Percentiles rank a stretch among this genome's conserved stretches.
Evolutionary conservation across 1,140 invertebrate genomes (phyloP).

Genomic region (Trinorchestia longiramus): DNA sequence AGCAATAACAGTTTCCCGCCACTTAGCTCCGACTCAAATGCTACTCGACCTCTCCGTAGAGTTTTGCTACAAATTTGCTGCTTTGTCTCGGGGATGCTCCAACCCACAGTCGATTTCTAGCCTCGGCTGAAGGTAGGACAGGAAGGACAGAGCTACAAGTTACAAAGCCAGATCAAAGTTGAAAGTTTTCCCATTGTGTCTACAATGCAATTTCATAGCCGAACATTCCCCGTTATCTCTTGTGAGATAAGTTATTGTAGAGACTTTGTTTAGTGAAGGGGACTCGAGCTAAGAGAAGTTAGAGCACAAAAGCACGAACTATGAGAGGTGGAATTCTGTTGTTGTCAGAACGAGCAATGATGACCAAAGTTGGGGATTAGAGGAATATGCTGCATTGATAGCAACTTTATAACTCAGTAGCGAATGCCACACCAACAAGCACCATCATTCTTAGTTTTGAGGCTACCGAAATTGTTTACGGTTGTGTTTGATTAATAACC

Average conservation of each 20-base stretch:
- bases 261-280: not conserved
- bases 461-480: too few relatives aligned
- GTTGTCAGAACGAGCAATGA: not conserved
- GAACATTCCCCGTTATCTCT: constrained; percentile 40
- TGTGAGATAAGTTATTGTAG: constrained; percentile 14
- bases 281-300: not conserved
- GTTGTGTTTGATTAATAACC: too few relatives aligned
- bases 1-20: constrained; percentile 38
- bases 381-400: not conserved
- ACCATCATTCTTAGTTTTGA: not conserved
- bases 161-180: constrained; percentile 29
- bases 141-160: constrained; percentile 24
- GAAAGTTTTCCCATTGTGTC: constrained; percentile 38
- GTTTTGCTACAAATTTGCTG: not conserved
- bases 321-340: constrained; percentile 13
- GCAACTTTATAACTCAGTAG: not conserved
- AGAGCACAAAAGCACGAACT: not conserved
- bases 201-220: constrained; percentile 52
- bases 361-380: not conserved
- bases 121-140: not conserved
- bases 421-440: not conserved
- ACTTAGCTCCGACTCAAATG: constrained; percentile 4
- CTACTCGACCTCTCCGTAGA: constrained; percentile 4
- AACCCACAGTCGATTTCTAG: not conserved
- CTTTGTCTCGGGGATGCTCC: not conserved